Conservation (phyloP, 1,140 invertebrate species). For the fruit fly (Drosophila melanogaster) region Release_6_plus_ISO1_MT NC_004354.4:20094001-20094500, state of each 20-base stretch:
- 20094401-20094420: constrained; percentile 40
- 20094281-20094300: constrained; percentile 38
- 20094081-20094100: no score
- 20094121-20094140: no score
- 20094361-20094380: background rate
- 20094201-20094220: no score
- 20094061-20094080: no score
- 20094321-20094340: constrained; percentile 9
- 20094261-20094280: constrained; percentile 10
- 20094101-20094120: no score
- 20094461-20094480: constrained; percentile 45
- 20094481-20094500: constrained; percentile 7
- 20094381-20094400: background rate
- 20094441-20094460: constrained; percentile 57
- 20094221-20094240: background rate
- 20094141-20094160: no score
- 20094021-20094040: no score
- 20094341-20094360: constrained; percentile 50
- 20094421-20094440: constrained; percentile 39
- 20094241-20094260: constrained; percentile 6
- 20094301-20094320: constrained; percentile 70
- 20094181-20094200: no score
- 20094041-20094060: no score
- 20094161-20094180: no score
- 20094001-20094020: no score